A percentile compares a stretch with the other conserved stretches of the same genome.
These are phyloP conservation scores for Syrista parreyssii DNA, from an alignment of 2,888 invertebrate species.

Conservation along the genomic window DNA sequence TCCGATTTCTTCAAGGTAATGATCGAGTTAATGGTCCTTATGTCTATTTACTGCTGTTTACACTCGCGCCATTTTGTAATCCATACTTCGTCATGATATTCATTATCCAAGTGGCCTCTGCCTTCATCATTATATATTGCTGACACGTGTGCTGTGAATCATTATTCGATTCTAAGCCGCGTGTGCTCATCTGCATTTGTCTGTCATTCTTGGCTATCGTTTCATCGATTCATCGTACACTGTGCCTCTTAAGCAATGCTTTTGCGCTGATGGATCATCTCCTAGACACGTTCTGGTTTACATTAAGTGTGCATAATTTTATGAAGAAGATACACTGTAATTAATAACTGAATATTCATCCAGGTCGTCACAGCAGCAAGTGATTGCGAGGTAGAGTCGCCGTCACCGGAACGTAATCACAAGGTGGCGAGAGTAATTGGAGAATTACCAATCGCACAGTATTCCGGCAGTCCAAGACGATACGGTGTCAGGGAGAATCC, in stretches of 20 bases:
- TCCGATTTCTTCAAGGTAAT: conserved; percentile 68
- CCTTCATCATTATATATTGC: neutral
- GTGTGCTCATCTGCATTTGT: neutral
- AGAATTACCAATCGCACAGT: conserved; percentile 90
- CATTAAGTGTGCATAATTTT: neutral
- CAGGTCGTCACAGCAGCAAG: conserved; percentile 60
- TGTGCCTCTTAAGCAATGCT: neutral
- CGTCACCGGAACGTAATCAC: conserved; percentile 61
- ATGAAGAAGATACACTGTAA: neutral
- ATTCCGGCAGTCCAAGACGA: conserved; percentile 89
- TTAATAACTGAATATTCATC: neutral
- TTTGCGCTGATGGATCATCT: neutral
- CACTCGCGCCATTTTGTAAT: neutral
- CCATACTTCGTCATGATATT: neutral
- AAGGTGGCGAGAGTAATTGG: conserved; percentile 79
- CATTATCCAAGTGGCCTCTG: neutral
- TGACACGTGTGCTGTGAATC: neutral
- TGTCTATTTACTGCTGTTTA: neutral
- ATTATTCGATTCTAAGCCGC: neutral
- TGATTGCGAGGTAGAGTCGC: conserved; percentile 59
- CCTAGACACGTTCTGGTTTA: neutral
- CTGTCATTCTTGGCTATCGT: neutral
- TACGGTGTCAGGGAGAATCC: conserved; percentile 75
- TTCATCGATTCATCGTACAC: neutral
- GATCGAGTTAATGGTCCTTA: neutral